Percentiles rank a stretch among this genome's conserved stretches.
Evolutionary conservation across 2,113 vertebrate species (phyloP).

Genomic region (Chinchilla lanigera): DNA sequence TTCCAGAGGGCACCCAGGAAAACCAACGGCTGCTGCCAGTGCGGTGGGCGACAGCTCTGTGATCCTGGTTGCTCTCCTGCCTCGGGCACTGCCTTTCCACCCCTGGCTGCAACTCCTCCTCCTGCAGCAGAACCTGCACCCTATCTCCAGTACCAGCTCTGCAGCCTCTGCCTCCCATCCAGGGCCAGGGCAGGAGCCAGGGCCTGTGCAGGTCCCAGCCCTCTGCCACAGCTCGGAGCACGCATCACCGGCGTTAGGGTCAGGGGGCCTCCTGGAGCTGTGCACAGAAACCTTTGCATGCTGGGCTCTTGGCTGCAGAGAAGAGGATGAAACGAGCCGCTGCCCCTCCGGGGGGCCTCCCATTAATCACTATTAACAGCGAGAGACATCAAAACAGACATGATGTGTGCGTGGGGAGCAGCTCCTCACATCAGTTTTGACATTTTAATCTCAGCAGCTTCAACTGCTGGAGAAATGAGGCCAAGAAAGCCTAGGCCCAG

Average conservation of each 20-base stretch:
- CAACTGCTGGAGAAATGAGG: slow-evolving; percentile 59
- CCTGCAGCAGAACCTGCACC: neutral
- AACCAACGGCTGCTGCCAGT: neutral
- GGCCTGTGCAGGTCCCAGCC: neutral
- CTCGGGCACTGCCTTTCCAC: too few relatives aligned
- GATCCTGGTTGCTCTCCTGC: neutral
- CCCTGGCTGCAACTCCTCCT: neutral
- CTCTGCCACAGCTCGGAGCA: fast-evolving
- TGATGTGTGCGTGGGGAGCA: slow-evolving; percentile 49
- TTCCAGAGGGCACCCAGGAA: neutral
- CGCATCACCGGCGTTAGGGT: fast-evolving
- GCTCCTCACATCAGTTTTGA: slow-evolving; percentile 48
- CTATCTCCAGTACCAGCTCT: neutral
- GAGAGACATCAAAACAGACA: slow-evolving; percentile 34
- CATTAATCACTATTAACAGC: slow-evolving; percentile 50
- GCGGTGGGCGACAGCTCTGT: neutral
- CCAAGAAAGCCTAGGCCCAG: neutral
- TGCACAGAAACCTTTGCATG: fast-evolving
- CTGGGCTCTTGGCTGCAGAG: neutral
- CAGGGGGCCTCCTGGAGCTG: neutral
- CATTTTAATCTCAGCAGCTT: slow-evolving; percentile 67
- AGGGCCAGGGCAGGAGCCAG: neutral
- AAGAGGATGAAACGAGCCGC: neutral
- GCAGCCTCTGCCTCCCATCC: neutral
- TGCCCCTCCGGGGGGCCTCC: neutral